Base-by-base conservation (phyloP, 1,140 invertebrate genomes). In the Metopolophium dirhodum region DNA sequence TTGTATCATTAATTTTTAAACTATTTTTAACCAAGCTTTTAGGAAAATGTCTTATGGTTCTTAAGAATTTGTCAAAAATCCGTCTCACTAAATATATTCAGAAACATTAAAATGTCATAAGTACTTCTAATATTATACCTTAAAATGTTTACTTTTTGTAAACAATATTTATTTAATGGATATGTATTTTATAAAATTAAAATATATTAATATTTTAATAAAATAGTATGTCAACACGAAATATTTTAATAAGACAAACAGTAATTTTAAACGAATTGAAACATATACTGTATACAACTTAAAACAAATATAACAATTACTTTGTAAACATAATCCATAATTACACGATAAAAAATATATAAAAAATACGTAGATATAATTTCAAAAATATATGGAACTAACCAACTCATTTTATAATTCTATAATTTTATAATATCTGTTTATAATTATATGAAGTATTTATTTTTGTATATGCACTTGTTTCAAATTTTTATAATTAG, bases 1-100 rank as follows among this genome's bases (percentile, higher is more conserved):
- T 11, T 11, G 3, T 18, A 11, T 20, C 85, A 87, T 87, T 87
- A n/a, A 87, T 49, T 49, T 83, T 47, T 47, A 9, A 49, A 87
- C 49, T 87, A 87, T 87, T 87, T 87, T 87, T 49, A 87, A 45
- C 26, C 18, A n/a, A 30, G 14, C n/a, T 83, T 37, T 83, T 83
- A 61, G 35, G 7, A 83, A 23, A 22, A 37, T 23, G 8, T 26
- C 8, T 30, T 68, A 41, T 37, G 20, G 20, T 26, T 41, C 8
- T 83, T 83, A 41, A 41, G 37, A 83, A 41, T 9, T 20, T 2
- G 20, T 83, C 22, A 41, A 83, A 83, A 83, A 0, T 37, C 37
- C 22, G 9, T 83, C 9, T 83, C 37, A 37, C 23, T 8, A 9
- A 83, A 41, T 26, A 23, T 83, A 22, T 23, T 83, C 22, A 7